phyloP scores from a whole-genome alignment of 2,888 invertebrate species.

The Scelioninae gen. 2 region DNA sequence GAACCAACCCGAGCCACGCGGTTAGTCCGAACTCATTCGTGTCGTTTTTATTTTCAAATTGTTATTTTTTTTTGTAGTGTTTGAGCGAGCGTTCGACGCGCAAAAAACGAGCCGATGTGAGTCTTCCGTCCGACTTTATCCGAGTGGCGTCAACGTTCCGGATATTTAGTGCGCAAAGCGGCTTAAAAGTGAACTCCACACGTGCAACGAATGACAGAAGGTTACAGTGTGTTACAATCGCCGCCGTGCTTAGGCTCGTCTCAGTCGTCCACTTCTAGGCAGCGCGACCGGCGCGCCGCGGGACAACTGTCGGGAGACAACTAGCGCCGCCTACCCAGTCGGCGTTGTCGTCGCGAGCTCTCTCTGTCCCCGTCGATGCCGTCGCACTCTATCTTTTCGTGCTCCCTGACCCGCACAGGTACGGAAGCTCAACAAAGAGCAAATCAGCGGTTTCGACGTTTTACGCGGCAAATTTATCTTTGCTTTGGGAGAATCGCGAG shows the following conservation, averaged over 20 bases:
- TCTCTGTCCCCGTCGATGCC: constrained; percentile 1
- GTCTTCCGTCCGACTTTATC: constrained; percentile 12
- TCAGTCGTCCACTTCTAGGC: constrained; percentile 14
- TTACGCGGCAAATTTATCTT: too few relatives aligned
- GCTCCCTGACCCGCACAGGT: constrained; percentile 10
- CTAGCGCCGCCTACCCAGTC: too few relatives aligned
- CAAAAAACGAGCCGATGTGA: constrained; percentile 12
- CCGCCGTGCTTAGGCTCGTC: constrained; percentile 20
- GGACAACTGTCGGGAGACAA: not conserved
- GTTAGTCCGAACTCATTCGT: too few relatives aligned
- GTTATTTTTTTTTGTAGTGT: too few relatives aligned
- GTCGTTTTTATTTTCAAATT: too few relatives aligned
- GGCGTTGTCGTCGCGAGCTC: not conserved
- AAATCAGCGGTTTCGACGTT: too few relatives aligned
- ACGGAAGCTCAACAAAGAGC: not conserved
- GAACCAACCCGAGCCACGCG: too few relatives aligned
- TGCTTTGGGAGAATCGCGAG: too few relatives aligned
- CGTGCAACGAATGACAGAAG: constrained; percentile 22
- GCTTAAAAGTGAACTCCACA: constrained; percentile 15
- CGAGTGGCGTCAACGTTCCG: constrained; percentile 2
- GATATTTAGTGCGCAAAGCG: constrained; percentile 15
- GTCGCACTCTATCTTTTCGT: not conserved
- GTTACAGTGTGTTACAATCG: constrained; percentile 15
- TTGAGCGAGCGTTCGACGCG: constrained; percentile 5
- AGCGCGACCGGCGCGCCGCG: not conserved